Base-by-base conservation (phyloP, 2,113 vertebrate genomes). In the Oreocharis arfaki region DNA sequence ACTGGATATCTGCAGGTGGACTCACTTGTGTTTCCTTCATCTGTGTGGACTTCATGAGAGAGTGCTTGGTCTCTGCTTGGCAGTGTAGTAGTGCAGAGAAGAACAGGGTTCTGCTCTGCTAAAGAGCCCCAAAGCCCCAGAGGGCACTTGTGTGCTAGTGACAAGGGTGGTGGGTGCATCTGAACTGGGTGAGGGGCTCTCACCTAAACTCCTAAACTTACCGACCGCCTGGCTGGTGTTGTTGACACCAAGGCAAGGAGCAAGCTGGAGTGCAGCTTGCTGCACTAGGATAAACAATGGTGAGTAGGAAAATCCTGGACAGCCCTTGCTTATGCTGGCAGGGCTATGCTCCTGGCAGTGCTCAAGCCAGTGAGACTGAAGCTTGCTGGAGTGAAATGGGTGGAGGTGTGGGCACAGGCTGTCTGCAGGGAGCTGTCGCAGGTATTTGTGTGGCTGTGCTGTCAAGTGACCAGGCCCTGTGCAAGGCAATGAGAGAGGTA, bases 91-190 rank as follows among this genome's bases (percentile, higher is more conserved):
- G 11, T n/a, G n/a, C 46, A 63, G 46, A 80, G 37, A 76, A 80
- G 22, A 90, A 23, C 1, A 8, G 67, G 10, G 17, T 28, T 84
- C 28, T 57, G 26, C 76, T 70, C n/a, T 57, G 26, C 42, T 74
- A 3, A 69, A 53, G 59, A 89, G 26, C 37, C 16, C 37, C 53
- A 57, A 5, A 83, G 11, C 9, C 35, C 5, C 24, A 44, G 41
- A 22, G 11, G 15, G 32, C 50, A 44, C 15, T 69, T 60, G 19
- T 1, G 0, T 56, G 13, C 55, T 69, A 41, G 26, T 0, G 0
- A 49, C 1, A 1, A 73, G 35, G 16, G 16, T 20, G n/a, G 21
- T 79, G 24, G 11, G n/a, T 76, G 6, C 67, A 35, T 64, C 35
- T 79, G 49, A 73, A 13, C 13, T 53, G 60, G 7, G 35, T 19